A percentile compares a stretch with the other conserved stretches of the same genome.
phyloP scores from a whole-genome alignment of 2,888 invertebrate genomes.

The Acanthopleura granulata region DNA sequence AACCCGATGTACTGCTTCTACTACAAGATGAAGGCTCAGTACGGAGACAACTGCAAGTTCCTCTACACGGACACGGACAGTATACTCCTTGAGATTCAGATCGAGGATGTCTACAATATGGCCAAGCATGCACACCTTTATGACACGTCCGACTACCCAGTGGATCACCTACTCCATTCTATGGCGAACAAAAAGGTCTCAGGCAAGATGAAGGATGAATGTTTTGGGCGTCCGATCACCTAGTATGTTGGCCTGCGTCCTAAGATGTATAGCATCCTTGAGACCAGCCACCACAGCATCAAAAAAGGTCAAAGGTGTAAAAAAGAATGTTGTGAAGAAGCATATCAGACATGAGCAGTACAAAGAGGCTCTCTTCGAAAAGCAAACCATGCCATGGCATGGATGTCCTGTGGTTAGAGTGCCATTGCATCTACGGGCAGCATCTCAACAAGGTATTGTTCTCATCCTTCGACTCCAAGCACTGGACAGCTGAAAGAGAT shows the following conservation, averaged over 20 bases:
- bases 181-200: slow-evolving; percentile 49
- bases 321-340: too few species aligned
- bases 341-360: too few species aligned
- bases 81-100: not conserved
- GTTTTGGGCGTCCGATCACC: slow-evolving; percentile 40
- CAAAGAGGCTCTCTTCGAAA: too few species aligned
- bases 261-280: too few species aligned
- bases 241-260: slow-evolving; percentile 45
- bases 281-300: too few species aligned
- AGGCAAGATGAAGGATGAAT: slow-evolving; percentile 57
- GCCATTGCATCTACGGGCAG: too few species aligned
- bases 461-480: too few species aligned
- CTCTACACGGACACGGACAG: not conserved
- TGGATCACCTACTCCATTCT: slow-evolving; percentile 34
- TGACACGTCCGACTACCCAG: not conserved
- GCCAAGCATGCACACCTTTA: not conserved
- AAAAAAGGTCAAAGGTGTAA: too few species aligned
- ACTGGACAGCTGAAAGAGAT: too few species aligned
- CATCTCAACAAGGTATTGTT: too few species aligned
- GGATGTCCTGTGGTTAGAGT: too few species aligned
- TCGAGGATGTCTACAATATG: not conserved
- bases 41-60: not conserved
- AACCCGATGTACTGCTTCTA: not conserved
- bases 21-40: not conserved
- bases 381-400: too few species aligned